These are phyloP conservation scores for Bettongia penicillata DNA, from an alignment of 2,113 vertebrate species.

Conservation along the genomic window DNA sequence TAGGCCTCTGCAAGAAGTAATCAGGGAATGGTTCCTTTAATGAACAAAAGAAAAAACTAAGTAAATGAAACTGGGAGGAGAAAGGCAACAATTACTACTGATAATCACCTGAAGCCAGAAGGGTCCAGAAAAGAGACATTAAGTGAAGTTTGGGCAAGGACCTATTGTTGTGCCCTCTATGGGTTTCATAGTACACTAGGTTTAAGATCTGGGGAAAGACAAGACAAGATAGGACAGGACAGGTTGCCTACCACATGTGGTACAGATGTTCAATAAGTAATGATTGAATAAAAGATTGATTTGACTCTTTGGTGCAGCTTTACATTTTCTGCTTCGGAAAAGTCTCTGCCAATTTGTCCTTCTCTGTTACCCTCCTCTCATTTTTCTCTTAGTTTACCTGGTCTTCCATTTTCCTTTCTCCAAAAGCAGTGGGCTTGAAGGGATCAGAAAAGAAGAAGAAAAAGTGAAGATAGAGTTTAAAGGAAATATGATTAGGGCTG, in stretches of 20 bases:
- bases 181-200: too few relatives aligned
- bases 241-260: background rate
- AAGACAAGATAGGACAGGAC: too few relatives aligned
- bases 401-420: background rate
- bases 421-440: background rate
- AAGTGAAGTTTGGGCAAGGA: too few relatives aligned
- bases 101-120: too few relatives aligned
- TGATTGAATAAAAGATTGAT: background rate
- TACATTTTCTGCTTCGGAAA: background rate
- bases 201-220: too few relatives aligned
- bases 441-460: background rate
- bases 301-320: background rate
- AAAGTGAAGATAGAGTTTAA: background rate
- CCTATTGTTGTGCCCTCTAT: too few relatives aligned
- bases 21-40: too few relatives aligned
- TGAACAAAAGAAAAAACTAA: too few relatives aligned
- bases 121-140: too few relatives aligned
- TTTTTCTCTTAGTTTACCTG: background rate
- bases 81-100: too few relatives aligned
- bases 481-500: background rate
- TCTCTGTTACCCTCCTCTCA: background rate
- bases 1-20: too few relatives aligned
- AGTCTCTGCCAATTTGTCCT: background rate
- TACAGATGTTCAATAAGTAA: background rate
- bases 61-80: too few relatives aligned